A percentile compares a stretch with the other conserved stretches of the same genome.
These are phyloP conservation scores for Coturnix japonica DNA, from an alignment of 2,113 vertebrate genomes.

Conservation along the genomic window DNA sequence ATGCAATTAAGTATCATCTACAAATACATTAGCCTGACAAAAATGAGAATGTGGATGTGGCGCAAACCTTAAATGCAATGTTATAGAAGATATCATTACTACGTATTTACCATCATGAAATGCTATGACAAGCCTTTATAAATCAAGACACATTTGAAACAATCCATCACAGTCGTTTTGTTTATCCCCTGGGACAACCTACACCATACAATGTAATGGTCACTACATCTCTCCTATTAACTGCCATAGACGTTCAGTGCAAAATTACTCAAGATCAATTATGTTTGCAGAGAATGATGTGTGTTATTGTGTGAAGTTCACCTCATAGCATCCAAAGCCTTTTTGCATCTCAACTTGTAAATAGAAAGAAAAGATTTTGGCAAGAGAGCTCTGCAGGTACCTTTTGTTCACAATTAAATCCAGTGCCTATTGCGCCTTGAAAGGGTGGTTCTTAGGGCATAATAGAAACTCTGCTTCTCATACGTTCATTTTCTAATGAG, in stretches of 20 bases:
- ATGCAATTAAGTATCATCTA: background rate
- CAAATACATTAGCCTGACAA: accelerated
- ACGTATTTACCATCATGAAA: background rate
- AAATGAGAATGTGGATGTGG: background rate
- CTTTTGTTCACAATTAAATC: background rate
- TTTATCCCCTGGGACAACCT: background rate
- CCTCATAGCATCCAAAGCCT: background rate
- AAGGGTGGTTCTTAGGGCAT: background rate
- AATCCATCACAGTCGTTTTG: background rate
- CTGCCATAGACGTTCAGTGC: background rate
- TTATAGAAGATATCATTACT: background rate
- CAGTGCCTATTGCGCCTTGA: background rate
- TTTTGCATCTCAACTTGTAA: background rate
- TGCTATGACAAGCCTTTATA: background rate
- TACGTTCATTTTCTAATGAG: background rate
- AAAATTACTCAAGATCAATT: constrained; percentile 20
- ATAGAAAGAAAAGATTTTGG: background rate
- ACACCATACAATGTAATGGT: background rate
- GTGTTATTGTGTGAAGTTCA: background rate
- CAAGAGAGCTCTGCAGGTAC: background rate
- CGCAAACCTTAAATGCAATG: background rate
- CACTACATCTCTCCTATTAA: background rate
- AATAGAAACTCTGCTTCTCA: background rate
- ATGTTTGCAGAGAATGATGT: background rate
- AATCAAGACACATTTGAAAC: background rate